Conservation (phyloP, 2,113 vertebrate genomes). For the Lycocorax pyrrhopterus region DNA sequence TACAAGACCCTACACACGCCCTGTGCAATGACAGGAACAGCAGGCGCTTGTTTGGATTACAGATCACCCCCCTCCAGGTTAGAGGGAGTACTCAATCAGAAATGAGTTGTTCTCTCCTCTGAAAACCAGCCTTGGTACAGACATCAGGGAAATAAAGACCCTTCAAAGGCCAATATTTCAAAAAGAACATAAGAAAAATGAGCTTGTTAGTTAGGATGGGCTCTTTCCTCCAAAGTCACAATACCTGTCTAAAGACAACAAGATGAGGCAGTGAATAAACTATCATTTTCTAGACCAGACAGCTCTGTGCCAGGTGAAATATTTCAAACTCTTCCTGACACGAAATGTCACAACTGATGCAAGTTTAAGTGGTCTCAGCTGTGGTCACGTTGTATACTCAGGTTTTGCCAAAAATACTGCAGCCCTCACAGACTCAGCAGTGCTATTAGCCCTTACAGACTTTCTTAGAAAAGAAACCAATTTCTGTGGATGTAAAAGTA, state of each 20-base stretch:
- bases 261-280: slow-evolving; percentile 60
- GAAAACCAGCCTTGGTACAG: not conserved
- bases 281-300: slow-evolving; percentile 57
- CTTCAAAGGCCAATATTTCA: slow-evolving; percentile 38
- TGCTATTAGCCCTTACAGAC: no score
- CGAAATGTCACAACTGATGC: slow-evolving; percentile 50
- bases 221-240: slow-evolving; percentile 42
- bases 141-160: slow-evolving; percentile 26
- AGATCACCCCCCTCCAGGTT: not conserved
- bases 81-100: not conserved
- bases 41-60: not conserved
- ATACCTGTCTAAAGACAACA: slow-evolving; percentile 51
- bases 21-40: not conserved
- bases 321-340: slow-evolving; percentile 57
- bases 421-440: not conserved
- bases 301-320: slow-evolving; percentile 58
- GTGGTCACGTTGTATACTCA: not conserved
- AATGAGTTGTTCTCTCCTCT: not conserved
- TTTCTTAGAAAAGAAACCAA: not conserved
- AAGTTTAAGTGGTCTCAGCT: slow-evolving; percentile 50
- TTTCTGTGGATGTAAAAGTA: not conserved
- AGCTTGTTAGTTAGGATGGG: slow-evolving; percentile 52
- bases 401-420: not conserved
- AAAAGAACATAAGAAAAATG: slow-evolving; percentile 35
- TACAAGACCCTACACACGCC: not conserved